These are phyloP conservation scores for Diogma glabrata DNA, from an alignment of 2,888 invertebrate species.

Conservation along the genomic window DNA sequence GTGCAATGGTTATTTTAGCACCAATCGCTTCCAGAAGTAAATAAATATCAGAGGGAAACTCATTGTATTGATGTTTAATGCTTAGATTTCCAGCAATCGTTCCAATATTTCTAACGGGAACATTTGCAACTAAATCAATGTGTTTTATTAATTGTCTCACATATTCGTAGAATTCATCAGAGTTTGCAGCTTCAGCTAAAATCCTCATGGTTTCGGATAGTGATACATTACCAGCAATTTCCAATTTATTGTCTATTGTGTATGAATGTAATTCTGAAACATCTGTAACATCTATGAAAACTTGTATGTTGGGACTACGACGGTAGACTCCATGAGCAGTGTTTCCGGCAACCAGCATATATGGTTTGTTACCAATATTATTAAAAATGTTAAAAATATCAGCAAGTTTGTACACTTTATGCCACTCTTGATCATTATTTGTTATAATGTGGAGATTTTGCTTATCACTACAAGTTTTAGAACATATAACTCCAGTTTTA, in stretches of 20 bases:
- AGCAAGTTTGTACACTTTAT: constrained; percentile 38
- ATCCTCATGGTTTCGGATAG: constrained; percentile 37
- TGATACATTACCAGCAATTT: constrained; percentile 48
- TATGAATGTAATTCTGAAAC: constrained; percentile 42
- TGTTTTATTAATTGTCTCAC: constrained; percentile 49
- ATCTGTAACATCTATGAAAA: constrained; percentile 47
- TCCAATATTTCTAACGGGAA: constrained; percentile 60
- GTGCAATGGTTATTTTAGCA: constrained; percentile 43
- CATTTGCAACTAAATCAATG: constrained; percentile 58
- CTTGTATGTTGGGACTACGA: constrained; percentile 22
- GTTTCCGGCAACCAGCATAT: constrained; percentile 61
- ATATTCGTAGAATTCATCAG: constrained; percentile 42
- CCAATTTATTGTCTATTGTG: constrained; percentile 34
- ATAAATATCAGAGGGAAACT: constrained; percentile 45
- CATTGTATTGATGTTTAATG: constrained; percentile 40
- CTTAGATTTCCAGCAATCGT: constrained; percentile 43
- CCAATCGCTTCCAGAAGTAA: constrained; percentile 34
- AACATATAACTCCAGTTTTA: constrained; percentile 22
- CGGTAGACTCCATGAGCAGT: constrained; percentile 54
- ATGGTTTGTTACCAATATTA: constrained; percentile 36
- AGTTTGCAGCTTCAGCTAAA: constrained; percentile 27
- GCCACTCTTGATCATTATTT: constrained; percentile 44
- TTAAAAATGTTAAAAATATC: constrained; percentile 41
- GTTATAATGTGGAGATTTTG: constrained; percentile 28
- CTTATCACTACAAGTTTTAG: constrained; percentile 14